Percentiles rank a stretch among this genome's conserved stretches.
Conservation (phyloP, 2,113 vertebrate species). For the Epinephelus moara region DNA sequence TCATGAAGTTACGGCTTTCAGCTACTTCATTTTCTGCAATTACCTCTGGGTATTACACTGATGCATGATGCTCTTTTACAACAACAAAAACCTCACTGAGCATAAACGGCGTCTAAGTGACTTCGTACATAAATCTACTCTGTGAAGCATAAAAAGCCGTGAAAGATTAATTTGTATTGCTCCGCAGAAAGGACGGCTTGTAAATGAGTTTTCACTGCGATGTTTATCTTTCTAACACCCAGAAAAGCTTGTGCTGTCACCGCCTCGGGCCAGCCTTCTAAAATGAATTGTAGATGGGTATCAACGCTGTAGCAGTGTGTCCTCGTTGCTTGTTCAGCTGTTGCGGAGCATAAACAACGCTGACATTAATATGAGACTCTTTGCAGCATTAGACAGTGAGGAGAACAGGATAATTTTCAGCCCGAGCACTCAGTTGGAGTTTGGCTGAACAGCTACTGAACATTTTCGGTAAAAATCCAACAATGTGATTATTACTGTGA, state of each 20-base stretch:
- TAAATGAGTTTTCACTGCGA: slow-evolving; percentile 17
- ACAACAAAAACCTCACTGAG: background rate
- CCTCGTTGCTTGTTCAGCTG: slow-evolving; percentile 10
- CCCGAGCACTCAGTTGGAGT: slow-evolving; percentile 15
- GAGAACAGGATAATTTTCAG: background rate
- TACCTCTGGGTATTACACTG: background rate
- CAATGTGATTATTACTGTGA: background rate
- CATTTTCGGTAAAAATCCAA: background rate
- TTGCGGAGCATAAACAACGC: slow-evolving; percentile 5
- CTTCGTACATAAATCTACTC: slow-evolving; percentile 23
- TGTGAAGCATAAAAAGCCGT: slow-evolving; percentile 11
- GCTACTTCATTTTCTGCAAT: background rate
- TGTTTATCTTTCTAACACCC: slow-evolving; percentile 16
- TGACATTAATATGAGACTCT: slow-evolving; percentile 20
- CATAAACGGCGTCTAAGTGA: background rate
- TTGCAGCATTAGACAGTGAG: background rate
- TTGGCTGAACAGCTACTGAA: slow-evolving; percentile 34
- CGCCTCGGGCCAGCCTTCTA: background rate
- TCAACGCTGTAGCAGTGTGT: background rate
- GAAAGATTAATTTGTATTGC: background rate
- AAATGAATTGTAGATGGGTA: slow-evolving; percentile 27
- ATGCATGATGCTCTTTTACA: slow-evolving; percentile 7
- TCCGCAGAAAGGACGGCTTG: background rate
- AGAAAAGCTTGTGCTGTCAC: background rate
- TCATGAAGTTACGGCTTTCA: background rate